A percentile compares a stretch with the other conserved stretches of the same genome.
These are phyloP conservation scores for Anthrax anthrax DNA, from an alignment of 2,888 invertebrate genomes.

Conservation along the genomic window DNA sequence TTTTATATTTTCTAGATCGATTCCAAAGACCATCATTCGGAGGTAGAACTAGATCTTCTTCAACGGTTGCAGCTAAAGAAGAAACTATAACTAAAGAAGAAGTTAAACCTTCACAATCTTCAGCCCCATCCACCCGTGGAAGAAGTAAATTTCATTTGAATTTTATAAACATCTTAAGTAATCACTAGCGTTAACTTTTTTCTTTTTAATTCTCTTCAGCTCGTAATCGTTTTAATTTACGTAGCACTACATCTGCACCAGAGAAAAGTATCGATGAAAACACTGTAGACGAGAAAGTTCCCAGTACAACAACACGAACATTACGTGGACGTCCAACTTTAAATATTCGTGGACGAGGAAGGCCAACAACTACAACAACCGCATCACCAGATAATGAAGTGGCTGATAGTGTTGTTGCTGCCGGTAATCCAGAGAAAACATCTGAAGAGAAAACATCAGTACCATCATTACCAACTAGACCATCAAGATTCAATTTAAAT, in stretches of 20 bases:
- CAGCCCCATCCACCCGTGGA: slow-evolving; percentile 13
- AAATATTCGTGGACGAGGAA: slow-evolving; percentile 27
- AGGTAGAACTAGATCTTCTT: slow-evolving; percentile 25
- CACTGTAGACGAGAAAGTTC: slow-evolving; percentile 17
- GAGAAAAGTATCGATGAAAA: slow-evolving; percentile 20
- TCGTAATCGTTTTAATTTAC: slow-evolving; percentile 33
- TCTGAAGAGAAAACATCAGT: slow-evolving; percentile 20
- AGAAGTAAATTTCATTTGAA: slow-evolving; percentile 22
- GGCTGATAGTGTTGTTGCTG: neutral
- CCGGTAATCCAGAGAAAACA: slow-evolving; percentile 8
- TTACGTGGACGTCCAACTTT: slow-evolving; percentile 27
- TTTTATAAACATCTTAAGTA: neutral
- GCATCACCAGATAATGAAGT: slow-evolving; percentile 18
- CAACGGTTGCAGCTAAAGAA: slow-evolving; percentile 21
- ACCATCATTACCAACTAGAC: slow-evolving; percentile 18
- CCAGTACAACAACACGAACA: slow-evolving; percentile 23
- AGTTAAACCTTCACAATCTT: slow-evolving; percentile 21
- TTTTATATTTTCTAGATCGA: slow-evolving; percentile 21
- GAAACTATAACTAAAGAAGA: slow-evolving; percentile 23
- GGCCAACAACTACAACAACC: slow-evolving; percentile 19
- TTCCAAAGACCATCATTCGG: slow-evolving; percentile 32
- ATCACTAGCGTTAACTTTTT: neutral
- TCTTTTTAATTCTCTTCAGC: slow-evolving; percentile 17
- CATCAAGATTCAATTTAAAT: slow-evolving; percentile 29
- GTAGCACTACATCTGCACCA: slow-evolving; percentile 24